These are phyloP conservation scores for Chamaea fasciata DNA, from an alignment of 2,113 vertebrate genomes.

Conservation along the genomic window DNA sequence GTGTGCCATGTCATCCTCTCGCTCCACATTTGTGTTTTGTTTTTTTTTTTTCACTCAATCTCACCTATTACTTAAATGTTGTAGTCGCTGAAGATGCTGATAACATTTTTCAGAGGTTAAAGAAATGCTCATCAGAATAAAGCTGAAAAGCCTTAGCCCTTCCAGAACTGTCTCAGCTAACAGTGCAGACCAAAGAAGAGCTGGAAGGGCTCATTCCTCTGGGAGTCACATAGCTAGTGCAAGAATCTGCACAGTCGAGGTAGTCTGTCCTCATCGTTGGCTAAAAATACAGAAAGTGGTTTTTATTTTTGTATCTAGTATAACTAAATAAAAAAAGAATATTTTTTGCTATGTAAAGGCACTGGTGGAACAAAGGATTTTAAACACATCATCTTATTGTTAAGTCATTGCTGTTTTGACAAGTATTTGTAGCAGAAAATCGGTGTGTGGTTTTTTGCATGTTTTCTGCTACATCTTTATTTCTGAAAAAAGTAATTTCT, in stretches of 20 bases:
- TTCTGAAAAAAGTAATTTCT: background rate
- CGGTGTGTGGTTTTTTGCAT: accelerated
- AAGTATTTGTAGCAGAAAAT: background rate
- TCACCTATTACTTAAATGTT: background rate
- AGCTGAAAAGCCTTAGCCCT: background rate
- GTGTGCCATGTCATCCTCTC: background rate
- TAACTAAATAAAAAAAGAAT: background rate
- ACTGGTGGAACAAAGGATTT: background rate
- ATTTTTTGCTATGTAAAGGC: background rate
- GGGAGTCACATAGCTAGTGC: background rate
- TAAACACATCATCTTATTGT: background rate
- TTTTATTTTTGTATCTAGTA: background rate
- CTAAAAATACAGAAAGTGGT: background rate
- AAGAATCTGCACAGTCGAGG: background rate
- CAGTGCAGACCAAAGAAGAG: background rate
- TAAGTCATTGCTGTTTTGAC: background rate
- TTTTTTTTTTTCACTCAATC: background rate
- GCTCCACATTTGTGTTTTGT: no score
- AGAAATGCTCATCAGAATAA: background rate
- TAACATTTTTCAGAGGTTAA: background rate
- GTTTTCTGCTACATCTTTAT: background rate
- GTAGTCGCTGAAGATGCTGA: background rate
- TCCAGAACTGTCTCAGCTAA: background rate
- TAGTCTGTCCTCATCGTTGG: background rate
- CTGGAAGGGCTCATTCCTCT: background rate